Base-by-base conservation (phyloP, 1,140 invertebrate genomes). In the Neomicropteryx cornuta region DNA sequence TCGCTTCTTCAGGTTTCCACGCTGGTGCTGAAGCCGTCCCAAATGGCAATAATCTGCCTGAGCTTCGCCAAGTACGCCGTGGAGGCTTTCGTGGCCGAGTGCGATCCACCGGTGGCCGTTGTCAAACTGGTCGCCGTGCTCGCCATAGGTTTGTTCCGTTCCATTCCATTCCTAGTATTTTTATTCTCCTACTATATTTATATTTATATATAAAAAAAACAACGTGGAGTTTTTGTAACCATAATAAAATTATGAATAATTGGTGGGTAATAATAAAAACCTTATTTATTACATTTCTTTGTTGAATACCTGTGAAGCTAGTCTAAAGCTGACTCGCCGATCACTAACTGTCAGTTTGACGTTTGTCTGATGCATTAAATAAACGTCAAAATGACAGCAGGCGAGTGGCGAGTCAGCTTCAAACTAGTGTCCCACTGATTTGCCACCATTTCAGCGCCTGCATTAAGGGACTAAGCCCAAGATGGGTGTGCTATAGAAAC, bases 51-150 rank as follows among this genome's bases (percentile, higher is more conserved):
- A 52, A 93, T 95, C 52, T 87, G 85, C 53, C 66, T 95, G 44
- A 92, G 90, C 45, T 96, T 95, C 68, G 88, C 89, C 19, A 83
- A 94, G 58, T 96, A 97, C 60, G 81, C 87, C 18, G 83, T 90
- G n/a, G 85, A 90, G 51, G 87, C 90, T 8, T 93, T 95, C 57
- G 81, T 88, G 38, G 72, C 76, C 13, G 82, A 87, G 55, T 92
- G 84, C 53, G 77, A 84, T 54, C 83, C 83, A 31, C 83, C 85
- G 1, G 62, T 72, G 34, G 70, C 75, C 41, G 72, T 83, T 23
- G 79, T 87, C 36, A 88, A 88, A 63, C 72, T 87, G 52, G 83
- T 86, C 24, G 82, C 81, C 27, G 66, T 87, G 21, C 67, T 89
- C 35, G 79, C 81, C 39, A 88, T 89, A 51, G 76, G 81, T 84